Evolutionary conservation across 2,888 invertebrate species (phyloP), one percentile per base, ranked within the genome.

Genomic region (Heterodera filipjevi): DNA sequence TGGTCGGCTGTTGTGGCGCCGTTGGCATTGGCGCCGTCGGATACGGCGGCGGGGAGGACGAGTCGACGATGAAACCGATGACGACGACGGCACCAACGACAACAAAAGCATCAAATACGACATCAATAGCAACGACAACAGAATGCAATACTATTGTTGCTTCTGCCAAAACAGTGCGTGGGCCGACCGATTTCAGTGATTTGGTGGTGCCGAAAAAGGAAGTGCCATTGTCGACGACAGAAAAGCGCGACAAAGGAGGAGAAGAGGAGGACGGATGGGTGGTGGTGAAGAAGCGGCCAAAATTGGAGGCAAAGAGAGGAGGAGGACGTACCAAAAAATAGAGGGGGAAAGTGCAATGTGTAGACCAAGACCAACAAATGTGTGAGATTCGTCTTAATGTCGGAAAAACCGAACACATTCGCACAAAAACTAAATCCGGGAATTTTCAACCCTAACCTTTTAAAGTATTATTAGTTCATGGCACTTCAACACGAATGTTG

Each of bases 101-200:
- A 14, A 49, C 46, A 14, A 14, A 2, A 8, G 14, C 46, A n/a
- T n/a, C n/a, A n/a, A n/a, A n/a, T n/a, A 19, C 75, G 33, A 68
- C 32, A 10, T 12, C 32, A 33, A 6, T 16, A 35, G 16, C 66
- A 35, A 32, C 66, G 22, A 33, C 14, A 14, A 49, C 46, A 14
- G 19, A 2, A 8, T n/a, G n/a, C n/a, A n/a, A n/a, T n/a, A n/a
- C n/a, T n/a, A n/a, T n/a, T n/a, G 14, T 16, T 49, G 46, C 46
- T 72, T 39, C 33, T 12, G 64, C 27, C 14, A 30, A 39, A 22
- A 27, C 75, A 30, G 39, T 19, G 10, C 30, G 46, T 3, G 76
- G 76, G 10, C 76, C 76, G n/a, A 76, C 70, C 53, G 77, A 77
- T 44, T 77, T 77, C 33, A 77, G 73, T 33, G 30, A 74, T 59